Evolutionary conservation across 2,888 invertebrate species (phyloP).

Genomic region (Blastobasis lacticolella): DNA sequence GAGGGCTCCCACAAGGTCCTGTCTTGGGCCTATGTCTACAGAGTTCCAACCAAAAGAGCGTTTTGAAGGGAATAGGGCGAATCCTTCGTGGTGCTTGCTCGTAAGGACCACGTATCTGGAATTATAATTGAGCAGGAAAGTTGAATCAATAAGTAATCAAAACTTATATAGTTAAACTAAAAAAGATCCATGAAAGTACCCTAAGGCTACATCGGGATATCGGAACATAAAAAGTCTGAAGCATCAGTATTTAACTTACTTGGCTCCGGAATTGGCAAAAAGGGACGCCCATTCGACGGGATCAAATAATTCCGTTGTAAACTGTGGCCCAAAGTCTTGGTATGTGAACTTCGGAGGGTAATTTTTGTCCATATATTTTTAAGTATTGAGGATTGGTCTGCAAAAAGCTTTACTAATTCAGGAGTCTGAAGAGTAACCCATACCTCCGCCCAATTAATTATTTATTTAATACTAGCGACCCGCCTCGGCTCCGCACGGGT

Average conservation of each 20-base stretch:
- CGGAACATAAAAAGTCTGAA: no score
- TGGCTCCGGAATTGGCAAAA: conserved; percentile 50
- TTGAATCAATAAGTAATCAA: no score
- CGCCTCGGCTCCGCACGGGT: no score
- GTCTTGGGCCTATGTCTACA: conserved; percentile 82
- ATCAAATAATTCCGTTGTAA: conserved; percentile 92
- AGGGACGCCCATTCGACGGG: conserved; percentile 88
- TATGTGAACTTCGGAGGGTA: conserved; percentile 91
- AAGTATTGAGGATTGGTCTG: conserved; percentile 17
- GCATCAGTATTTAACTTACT: not conserved
- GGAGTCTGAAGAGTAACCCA: no score
- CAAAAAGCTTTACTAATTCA: no score
- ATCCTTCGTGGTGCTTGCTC: conserved; percentile 93
- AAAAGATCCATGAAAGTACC: no score
- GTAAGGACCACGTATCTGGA: conserved; percentile 85
- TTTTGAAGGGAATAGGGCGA: conserved; percentile 85
- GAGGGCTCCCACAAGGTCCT: conserved; percentile 86
- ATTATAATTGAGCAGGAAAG: not conserved
- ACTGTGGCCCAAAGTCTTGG: conserved; percentile 91
- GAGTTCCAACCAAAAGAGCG: conserved; percentile 91
- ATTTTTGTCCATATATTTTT: conserved; percentile 84
- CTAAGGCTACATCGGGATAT: no score
- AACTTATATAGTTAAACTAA: no score
- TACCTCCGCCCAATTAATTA: no score
- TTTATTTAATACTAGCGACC: no score